Base-by-base conservation (phyloP, 2,888 invertebrate species). In the Calephelis perditalis region DNA sequence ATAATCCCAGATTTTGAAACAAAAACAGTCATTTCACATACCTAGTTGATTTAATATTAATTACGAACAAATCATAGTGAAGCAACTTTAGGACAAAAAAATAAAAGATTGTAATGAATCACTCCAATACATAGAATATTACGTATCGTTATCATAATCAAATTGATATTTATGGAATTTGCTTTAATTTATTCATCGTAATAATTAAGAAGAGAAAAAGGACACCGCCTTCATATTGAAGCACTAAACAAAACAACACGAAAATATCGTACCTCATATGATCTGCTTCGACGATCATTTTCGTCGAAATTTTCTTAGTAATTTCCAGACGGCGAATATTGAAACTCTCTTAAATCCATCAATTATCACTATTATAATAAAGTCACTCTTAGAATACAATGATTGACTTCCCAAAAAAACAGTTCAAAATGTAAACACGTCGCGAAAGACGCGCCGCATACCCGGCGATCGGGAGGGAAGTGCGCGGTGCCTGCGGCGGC, bases 231-330 rank as follows among this genome's bases (percentile, higher is more conserved):
- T 40, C 40, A 66, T 57, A 65, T 73, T 64, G 63, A 71, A 69
- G 71, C 69, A 69, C 59, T 40, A 69, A 59, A 69, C 36, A 77
- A 78, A 82, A 76, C 72, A 81, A 75, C 72, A 26, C 7, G 10
- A 70, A 82, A 85, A 84, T 63, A 67, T 77, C 85, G 72, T 88
- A 90, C 90, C 90, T 89, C 84, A 89, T 77, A 81, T 90, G 89
- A 83, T 91, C 91, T 73, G 87, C 83, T 73, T 91, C 91, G 74
- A 91, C 91, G 72, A 91, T 91, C 91, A 91, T 91, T 81, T 79
- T 87, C 76, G 84, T 84, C 77, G 81, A 71, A 84, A 88, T 85
- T 67, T 85, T 86, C 81, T 85, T 82, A 84, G 77, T 77, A 76
- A 82, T 76, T 76, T 78, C 80, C 78, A 79, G 78, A 80, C 79